Conservation (phyloP, 2,113 vertebrate species). For the Solea solea region DNA sequence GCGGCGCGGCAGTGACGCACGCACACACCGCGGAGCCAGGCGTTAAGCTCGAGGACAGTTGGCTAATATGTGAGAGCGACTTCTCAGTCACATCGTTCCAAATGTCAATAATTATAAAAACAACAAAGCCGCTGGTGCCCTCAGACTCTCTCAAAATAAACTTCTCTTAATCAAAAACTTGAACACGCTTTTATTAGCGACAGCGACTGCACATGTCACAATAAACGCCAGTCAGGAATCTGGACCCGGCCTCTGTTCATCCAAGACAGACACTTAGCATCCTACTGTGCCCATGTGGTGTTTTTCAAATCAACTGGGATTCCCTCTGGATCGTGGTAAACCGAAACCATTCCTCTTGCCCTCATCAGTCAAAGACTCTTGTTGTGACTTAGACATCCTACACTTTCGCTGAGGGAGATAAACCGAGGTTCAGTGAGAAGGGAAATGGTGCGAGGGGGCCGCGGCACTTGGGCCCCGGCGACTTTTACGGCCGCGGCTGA, state of each 20-base stretch:
- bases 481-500: constrained; percentile 50
- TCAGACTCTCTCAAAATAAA: background rate
- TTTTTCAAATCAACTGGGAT: constrained; percentile 55
- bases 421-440: constrained; percentile 52
- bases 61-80: too few relatives aligned
- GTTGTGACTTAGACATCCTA: constrained; percentile 62
- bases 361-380: constrained; percentile 71
- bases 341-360: constrained; percentile 62
- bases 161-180: constrained; percentile 24
- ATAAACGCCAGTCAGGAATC: constrained; percentile 61
- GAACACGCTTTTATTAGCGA: constrained; percentile 17
- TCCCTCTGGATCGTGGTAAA: constrained; percentile 60
- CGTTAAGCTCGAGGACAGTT: too few relatives aligned
- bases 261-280: constrained; percentile 58
- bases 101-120: too few relatives aligned
- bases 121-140: background rate
- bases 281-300: constrained; percentile 72
- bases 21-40: too few relatives aligned
- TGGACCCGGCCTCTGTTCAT: constrained; percentile 11
- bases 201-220: constrained; percentile 21
- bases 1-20: too few relatives aligned
- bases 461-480: constrained; percentile 31
- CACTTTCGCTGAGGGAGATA: constrained; percentile 50
- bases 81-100: too few relatives aligned
- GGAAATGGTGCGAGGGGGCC: constrained; percentile 57